Evolutionary conservation across 2,888 invertebrate species (phyloP), one percentile per base, ranked within the genome.

Genomic region (Nomada ruficornis): DNA sequence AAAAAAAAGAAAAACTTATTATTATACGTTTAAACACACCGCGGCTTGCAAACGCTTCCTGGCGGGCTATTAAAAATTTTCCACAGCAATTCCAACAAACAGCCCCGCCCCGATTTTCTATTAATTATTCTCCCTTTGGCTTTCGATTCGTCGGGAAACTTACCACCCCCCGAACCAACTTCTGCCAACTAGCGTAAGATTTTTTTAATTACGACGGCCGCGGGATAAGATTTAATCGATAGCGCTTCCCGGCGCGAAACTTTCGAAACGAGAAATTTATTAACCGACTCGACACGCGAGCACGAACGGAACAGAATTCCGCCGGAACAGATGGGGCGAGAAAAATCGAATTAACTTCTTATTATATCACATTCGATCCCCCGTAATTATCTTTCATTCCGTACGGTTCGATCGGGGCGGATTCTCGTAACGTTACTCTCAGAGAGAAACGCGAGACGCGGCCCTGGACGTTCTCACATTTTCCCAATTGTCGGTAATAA

Each of bases 171-270:
- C 10, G 44, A 15, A 0, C 23, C 0, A 36, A 68, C 54, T 47
- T 23, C 13, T 18, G 2, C 15, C n/a, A 23, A 52, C 44, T 15
- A 23, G 54, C 42, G n/a, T 13, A 55, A 78, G 62, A 78, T 75
- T 74, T 75, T 74, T 75, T 78, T 78, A 78, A 78, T 78, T 75
- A 75, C 76, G 57, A 4, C 57, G 47, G 47, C 36, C n/a, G 54
- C 29, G 20, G 44, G 26, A 52, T 60, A 59, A 73, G 60, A 65
- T 65, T 52, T 2, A 52, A 77, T 73, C 65, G 77, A 73, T 59
- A 29, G 10, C 13, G 20, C 52, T 23, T 55, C 23, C 15, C 4
- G 13, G 13, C 47, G 42, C 15, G 36, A 59, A 72, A 64, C 59
- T 52, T 42, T 44, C 26, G 26, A 75, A n/a, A 23, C 52, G 20